Evolutionary conservation across 2,888 invertebrate genomes (phyloP).

Genomic region (Ellobium chinense): DNA sequence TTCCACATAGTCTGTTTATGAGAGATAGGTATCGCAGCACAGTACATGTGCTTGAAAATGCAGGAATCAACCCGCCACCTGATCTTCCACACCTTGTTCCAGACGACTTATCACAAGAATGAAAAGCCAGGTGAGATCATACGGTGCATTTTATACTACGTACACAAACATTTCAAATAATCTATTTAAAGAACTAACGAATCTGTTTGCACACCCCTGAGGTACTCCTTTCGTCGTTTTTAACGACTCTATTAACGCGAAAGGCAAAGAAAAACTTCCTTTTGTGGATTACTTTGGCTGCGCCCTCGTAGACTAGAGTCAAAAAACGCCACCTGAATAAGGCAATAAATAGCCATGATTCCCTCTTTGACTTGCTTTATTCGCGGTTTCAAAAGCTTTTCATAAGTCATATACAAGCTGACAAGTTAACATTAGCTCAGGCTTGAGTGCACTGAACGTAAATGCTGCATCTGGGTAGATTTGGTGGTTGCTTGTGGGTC

Average conservation of each 20-base stretch:
- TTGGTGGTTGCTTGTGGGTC: no score
- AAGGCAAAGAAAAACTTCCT: neutral
- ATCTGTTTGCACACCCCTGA: neutral
- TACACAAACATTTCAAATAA: neutral
- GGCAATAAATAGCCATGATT: constrained; percentile 22
- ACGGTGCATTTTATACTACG: neutral
- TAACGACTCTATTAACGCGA: neutral
- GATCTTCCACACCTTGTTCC: no score
- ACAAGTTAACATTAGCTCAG: constrained; percentile 24
- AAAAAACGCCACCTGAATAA: neutral
- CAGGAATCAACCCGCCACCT: no score
- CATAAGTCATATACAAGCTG: neutral
- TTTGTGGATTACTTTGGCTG: neutral
- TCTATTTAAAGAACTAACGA: neutral
- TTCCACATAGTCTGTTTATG: no score
- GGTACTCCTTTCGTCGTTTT: neutral
- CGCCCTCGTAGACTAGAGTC: neutral
- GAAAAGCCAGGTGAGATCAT: constrained; percentile 4
- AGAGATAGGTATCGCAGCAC: no score
- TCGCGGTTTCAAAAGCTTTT: neutral
- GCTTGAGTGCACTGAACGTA: no score
- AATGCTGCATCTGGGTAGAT: no score
- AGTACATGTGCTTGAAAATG: no score
- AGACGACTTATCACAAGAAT: no score
- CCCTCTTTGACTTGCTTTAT: constrained; percentile 1